Conservation (phyloP, 2,888 invertebrate genomes). For the Hedychridium roseum region DNA sequence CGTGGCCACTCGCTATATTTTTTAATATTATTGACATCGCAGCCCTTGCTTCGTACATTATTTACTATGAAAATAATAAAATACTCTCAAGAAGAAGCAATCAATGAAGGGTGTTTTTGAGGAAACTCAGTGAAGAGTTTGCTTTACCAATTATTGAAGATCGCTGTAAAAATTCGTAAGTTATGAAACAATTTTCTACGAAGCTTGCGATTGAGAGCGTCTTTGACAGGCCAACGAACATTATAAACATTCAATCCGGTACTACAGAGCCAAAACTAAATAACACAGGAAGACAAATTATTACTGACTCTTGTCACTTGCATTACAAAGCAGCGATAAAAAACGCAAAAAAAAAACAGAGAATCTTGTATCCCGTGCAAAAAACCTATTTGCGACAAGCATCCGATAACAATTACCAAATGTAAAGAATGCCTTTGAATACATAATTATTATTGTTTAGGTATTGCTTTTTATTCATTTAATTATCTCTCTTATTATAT, state of each 20-base stretch:
- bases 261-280: background rate
- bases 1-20: constrained; percentile 30
- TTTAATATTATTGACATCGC: constrained; percentile 27
- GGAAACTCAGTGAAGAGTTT: constrained; percentile 27
- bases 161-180: constrained; percentile 19
- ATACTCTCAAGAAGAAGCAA: constrained; percentile 22
- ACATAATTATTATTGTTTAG: background rate
- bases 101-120: constrained; percentile 14
- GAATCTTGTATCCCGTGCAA: constrained; percentile 7
- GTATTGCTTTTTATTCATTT: background rate
- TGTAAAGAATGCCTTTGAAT: background rate
- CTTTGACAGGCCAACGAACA: constrained; percentile 2
- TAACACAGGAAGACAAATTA: constrained; percentile 5
- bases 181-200: constrained; percentile 11
- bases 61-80: constrained; percentile 30
- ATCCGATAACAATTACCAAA: constrained; percentile 3
- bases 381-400: constrained; percentile 12
- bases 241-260: no score
- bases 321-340: constrained; percentile 12
- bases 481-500: background rate
- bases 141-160: constrained; percentile 25
- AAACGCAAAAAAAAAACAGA: constrained; percentile 20
- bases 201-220: constrained; percentile 18
- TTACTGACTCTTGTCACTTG: constrained; percentile 11
- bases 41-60: constrained; percentile 14